Evolutionary conservation across 1,140 invertebrate species (phyloP).

Genomic region (Himalopsyche phryganea): DNA sequence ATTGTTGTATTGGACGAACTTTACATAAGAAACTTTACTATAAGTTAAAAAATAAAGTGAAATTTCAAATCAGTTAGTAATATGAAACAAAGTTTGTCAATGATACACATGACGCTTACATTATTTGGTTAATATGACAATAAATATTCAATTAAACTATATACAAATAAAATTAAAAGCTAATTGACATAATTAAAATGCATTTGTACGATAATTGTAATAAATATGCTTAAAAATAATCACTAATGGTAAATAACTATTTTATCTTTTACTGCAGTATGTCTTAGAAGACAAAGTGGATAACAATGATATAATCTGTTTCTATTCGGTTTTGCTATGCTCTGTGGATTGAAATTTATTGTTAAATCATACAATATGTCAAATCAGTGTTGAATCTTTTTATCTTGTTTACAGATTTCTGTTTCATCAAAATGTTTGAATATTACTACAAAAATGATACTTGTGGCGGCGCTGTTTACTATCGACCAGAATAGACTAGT

Average conservation of each 20-base stretch:
- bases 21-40: no score
- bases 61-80: no score
- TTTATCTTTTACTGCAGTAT: not conserved
- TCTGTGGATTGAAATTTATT: no score
- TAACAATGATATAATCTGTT: not conserved
- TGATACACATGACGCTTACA: not conserved
- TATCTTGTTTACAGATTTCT: no score
- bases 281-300: not conserved
- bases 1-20: no score
- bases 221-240: not conserved
- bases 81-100: no score
- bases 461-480: no score
- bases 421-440: no score
- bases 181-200: not conserved
- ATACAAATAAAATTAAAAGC: not conserved
- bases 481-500: not conserved
- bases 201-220: not conserved
- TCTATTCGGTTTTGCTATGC: not conserved
- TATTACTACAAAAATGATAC: no score
- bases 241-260: not conserved
- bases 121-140: not conserved
- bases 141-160: not conserved
- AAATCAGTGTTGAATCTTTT: no score
- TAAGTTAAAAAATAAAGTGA: no score
- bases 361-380: no score